Evolutionary conservation across 2,113 vertebrate species (phyloP).

Genomic region (Channa argus): DNA sequence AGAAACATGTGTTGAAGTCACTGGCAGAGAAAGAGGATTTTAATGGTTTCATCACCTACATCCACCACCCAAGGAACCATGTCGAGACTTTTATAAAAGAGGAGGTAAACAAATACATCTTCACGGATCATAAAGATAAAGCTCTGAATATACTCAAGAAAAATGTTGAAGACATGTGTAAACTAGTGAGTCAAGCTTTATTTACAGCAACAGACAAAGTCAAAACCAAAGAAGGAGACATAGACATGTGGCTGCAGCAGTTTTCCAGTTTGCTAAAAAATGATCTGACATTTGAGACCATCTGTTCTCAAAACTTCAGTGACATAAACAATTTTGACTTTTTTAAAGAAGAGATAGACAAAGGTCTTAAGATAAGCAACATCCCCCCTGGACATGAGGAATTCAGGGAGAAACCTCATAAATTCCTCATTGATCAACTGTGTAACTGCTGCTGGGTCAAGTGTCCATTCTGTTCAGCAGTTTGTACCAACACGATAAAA

Average conservation of each 20-base stretch:
- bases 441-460: constrained; percentile 74
- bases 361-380: too few relatives aligned
- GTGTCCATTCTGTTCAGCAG: constrained; percentile 74
- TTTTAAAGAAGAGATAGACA: constrained; percentile 52
- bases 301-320: neutral
- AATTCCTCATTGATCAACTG: constrained; percentile 65
- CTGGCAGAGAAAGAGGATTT: constrained; percentile 82
- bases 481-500: constrained; percentile 67
- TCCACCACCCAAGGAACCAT: constrained; percentile 30
- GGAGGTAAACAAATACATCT: constrained; percentile 55
- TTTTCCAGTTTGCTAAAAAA: constrained; percentile 32
- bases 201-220: too few relatives aligned
- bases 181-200: too few relatives aligned
- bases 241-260: constrained; percentile 31
- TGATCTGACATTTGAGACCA: neutral
- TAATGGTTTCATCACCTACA: constrained; percentile 72
- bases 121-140: neutral
- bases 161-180: too few relatives aligned
- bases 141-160: too few relatives aligned
- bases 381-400: too few relatives aligned
- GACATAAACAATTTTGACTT: constrained; percentile 46
- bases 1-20: constrained; percentile 78
- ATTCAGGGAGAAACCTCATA: too few relatives aligned
- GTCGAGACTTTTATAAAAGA: constrained; percentile 67
- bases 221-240: neutral